Conservation (phyloP, 2,888 invertebrate species). For the Metellina segmentata region DNA sequence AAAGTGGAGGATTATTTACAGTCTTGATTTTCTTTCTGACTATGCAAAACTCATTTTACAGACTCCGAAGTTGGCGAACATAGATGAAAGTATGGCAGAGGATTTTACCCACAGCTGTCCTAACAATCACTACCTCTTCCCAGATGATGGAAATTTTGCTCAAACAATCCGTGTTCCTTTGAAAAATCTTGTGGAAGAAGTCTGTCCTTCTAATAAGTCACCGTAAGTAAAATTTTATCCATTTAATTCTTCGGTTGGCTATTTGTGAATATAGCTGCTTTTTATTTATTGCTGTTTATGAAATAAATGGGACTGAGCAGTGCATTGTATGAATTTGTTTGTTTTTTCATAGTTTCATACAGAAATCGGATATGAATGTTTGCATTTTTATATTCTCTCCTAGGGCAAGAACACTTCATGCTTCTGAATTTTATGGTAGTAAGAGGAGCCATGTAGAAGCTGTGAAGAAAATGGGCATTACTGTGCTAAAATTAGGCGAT, state of each 20-base stretch:
- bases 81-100: constrained; percentile 78
- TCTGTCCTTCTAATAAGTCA: constrained; percentile 85
- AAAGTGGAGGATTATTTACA: too few species aligned
- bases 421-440: constrained; percentile 85
- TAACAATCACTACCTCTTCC: constrained; percentile 90
- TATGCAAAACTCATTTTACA: background rate
- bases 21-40: too few species aligned
- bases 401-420: constrained; percentile 79
- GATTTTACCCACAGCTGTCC: constrained; percentile 88
- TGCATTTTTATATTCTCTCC: background rate
- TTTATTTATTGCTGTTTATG: background rate
- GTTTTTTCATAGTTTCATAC: background rate
- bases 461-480: constrained; percentile 96
- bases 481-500: constrained; percentile 91
- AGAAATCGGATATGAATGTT: background rate
- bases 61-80: constrained; percentile 38
- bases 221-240: constrained; percentile 61
- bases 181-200: constrained; percentile 91
- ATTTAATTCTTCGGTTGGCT: background rate
- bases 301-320: background rate
- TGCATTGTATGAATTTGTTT: background rate
- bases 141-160: constrained; percentile 82
- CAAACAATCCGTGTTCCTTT: constrained; percentile 91
- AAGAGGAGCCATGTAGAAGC: constrained; percentile 93
- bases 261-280: background rate